These are phyloP conservation scores for Halichondria panicea DNA, from an alignment of 37 sponge, comb jelly and placozoan genomes.

Conservation along the genomic window DNA sequence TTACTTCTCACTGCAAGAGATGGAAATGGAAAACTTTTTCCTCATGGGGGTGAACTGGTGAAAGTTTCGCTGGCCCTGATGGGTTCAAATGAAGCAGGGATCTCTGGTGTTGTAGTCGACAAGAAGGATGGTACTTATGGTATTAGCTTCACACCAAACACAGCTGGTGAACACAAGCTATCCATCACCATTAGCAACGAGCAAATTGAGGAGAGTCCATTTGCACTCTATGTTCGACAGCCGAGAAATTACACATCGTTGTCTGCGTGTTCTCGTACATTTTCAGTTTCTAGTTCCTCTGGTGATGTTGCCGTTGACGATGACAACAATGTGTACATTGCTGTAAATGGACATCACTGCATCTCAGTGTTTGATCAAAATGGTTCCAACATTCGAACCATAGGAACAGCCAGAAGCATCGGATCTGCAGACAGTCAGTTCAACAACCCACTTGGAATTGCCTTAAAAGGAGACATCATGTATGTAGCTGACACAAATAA, in stretches of 20 bases:
- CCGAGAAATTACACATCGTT: constrained; percentile 9
- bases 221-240: not conserved
- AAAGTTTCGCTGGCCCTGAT: not conserved
- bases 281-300: not conserved
- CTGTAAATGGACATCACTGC: constrained; percentile 14
- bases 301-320: constrained; percentile 41
- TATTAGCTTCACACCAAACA: constrained; percentile 4
- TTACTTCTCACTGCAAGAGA: constrained; percentile 6
- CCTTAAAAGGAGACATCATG: constrained; percentile 31
- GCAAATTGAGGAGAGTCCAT: constrained; percentile 22
- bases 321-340: constrained; percentile 15
- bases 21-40: constrained; percentile 4
- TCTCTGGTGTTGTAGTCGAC: not conserved
- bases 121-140: constrained; percentile 20
- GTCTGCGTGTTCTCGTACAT: not conserved
- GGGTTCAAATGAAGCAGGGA: not conserved
- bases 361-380: constrained; percentile 3
- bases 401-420: not conserved
- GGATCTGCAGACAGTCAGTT: constrained; percentile 49
- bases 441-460: constrained; percentile 22
- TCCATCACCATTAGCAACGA: not conserved
- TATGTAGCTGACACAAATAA: constrained; percentile 36
- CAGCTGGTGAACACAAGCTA: constrained; percentile 27
- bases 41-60: constrained; percentile 11
- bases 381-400: not conserved